Evolutionary conservation across 2,797 vertebrate genomes (phyloP).

Genomic region (Syngnathus rostellatus): DNA sequence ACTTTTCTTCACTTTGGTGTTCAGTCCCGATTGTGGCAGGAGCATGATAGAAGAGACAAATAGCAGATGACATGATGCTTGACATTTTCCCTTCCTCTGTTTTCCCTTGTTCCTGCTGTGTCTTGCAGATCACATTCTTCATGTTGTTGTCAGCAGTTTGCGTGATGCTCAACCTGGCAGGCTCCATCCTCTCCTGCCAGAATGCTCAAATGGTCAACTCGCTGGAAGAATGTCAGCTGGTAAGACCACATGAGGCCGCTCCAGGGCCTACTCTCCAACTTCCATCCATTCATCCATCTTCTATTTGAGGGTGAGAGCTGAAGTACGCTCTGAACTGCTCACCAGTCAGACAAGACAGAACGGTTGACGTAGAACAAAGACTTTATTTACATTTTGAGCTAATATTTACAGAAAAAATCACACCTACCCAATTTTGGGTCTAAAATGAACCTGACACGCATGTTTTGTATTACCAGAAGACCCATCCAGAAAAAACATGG

Average conservation of each 20-base stretch:
- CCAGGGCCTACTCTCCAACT: neutral
- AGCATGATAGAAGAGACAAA: neutral
- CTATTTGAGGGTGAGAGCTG: neutral
- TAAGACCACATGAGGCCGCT: slow-evolving; percentile 62
- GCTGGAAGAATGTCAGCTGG: slow-evolving; percentile 93
- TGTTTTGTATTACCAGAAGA: too few species aligned
- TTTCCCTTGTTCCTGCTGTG: slow-evolving; percentile 11
- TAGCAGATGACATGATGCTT: neutral
- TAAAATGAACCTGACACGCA: neutral
- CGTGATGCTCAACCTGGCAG: slow-evolving; percentile 96
- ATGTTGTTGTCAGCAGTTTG: slow-evolving; percentile 97
- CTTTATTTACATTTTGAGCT: too few species aligned
- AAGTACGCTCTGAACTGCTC: neutral
- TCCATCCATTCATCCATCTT: neutral
- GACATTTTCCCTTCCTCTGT: slow-evolving; percentile 1
- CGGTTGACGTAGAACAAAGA: neutral
- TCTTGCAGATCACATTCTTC: slow-evolving; percentile 91
- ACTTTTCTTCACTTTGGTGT: neutral
- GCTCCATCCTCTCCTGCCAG: slow-evolving; percentile 97
- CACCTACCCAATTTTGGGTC: neutral
- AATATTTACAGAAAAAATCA: neutral
- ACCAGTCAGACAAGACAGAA: neutral
- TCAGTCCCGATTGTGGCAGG: neutral
- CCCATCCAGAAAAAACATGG: too few species aligned
- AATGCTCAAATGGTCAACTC: slow-evolving; percentile 95